Evolutionary conservation across 2,797 vertebrate species (phyloP), one percentile per base, ranked within the genome.

Genomic region (Chelmon rostratus): DNA sequence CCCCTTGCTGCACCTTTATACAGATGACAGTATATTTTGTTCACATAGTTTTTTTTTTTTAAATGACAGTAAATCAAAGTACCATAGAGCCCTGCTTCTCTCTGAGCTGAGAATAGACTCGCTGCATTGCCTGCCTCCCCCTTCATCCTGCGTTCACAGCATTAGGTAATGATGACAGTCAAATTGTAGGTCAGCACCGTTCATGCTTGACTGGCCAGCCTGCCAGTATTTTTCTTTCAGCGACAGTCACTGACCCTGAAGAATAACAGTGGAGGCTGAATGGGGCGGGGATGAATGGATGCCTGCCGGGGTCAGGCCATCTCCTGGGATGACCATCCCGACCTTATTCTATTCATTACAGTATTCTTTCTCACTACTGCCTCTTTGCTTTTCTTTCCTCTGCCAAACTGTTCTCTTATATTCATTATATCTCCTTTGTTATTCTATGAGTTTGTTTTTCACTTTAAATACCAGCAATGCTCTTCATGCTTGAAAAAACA

Each of bases 111-210:
- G 61, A 66, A 50, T 47, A 50, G 81, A 9, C 64, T 74, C 19
- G 10, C 8, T 62, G 71, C 80, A 8, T 28, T 18, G 19, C 10
- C 62, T 9, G 21, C 56, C 68, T 16, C 68, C 76, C 52, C 68
- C 73, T 23, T 74, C 54, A 0, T 9, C 38, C 82, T 46, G 50
- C 38, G 5, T 42, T 86, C 57, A 25, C 83, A 86, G 83, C 81
- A 90, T 91, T 85, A 87, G 87, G 88, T 92, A 91, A 91, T 89
- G 82, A 87, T 79, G 81, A 88, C 77, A 80, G 91, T 86, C 64
- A 84, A 71, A 94, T 94, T 94, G 92, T 95, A 94, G 94, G 94
- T 95, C 94, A 95, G 83, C 49, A 5, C n/a, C 12, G 81, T 85
- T 93, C 89, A 93, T 90, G 94, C 93, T 90, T 78, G 81, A 86